These are phyloP conservation scores for Opisthograptis luteolata DNA, from an alignment of 2,888 invertebrate species.

Conservation along the genomic window DNA sequence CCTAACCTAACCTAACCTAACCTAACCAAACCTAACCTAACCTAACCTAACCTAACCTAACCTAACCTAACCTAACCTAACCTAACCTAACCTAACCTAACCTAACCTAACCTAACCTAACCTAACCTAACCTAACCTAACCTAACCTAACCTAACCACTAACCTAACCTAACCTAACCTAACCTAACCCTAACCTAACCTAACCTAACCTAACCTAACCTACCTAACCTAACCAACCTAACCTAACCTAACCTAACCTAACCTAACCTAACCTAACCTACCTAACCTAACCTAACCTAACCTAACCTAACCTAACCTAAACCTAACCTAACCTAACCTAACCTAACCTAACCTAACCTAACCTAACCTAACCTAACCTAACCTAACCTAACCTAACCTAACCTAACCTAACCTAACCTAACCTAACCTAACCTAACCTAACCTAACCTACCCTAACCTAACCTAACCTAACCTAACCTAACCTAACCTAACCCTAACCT, in stretches of 20 bases:
- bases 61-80: not conserved
- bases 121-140: not conserved
- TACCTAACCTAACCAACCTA: no score
- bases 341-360: conserved; percentile 7
- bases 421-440: not conserved
- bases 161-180: conserved; percentile 33
- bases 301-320: conserved; percentile 32
- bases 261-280: not conserved
- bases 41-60: not conserved
- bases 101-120: not conserved
- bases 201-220: conserved; percentile 10
- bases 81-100: conserved; percentile 22
- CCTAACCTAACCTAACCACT: conserved; percentile 1
- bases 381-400: not conserved
- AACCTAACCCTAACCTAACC: conserved; percentile 8
- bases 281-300: conserved; percentile 5
- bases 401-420: not conserved
- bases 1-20: conserved; percentile 26
- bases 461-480: not conserved
- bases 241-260: not conserved
- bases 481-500: conserved; percentile 21
- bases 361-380: conserved; percentile 20
- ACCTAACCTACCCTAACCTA: not conserved
- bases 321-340: conserved; percentile 20
- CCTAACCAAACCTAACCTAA: conserved; percentile 23